Evolutionary conservation across 2,888 invertebrate species (phyloP), one percentile per base, ranked within the genome.

Genomic region (Rhingia rostrata): DNA sequence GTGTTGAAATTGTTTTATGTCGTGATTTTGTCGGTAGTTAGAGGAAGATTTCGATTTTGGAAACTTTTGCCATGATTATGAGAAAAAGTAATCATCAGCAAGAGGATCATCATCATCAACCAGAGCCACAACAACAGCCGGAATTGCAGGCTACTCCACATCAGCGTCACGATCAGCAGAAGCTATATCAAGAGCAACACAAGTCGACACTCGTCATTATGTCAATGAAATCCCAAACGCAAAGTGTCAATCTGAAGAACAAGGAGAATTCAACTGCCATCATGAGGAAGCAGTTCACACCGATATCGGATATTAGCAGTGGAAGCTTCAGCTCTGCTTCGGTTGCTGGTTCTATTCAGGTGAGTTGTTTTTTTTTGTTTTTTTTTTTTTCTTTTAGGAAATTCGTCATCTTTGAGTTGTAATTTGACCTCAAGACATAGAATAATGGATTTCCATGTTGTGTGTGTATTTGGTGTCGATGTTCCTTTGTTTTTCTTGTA

Each of bases 311-410:
- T 87, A 88, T 87, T 80, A 90, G 91, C 88, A 91, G 90, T 87
- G 90, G 89, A 69, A 91, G 91, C 87, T 91, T 91, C 86, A 91
- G 91, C 87, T 91, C 91, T 78, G 91, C 91, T 60, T 91, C 91
- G n/a, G 90, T 91, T 67, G 90, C 91, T 85, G 91, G 91, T 75
- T 91, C 91, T 78, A 90, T 91, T 86, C 91, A 91, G 91, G 91
- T 91, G 88, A 89, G 90, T 78, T 51, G 12, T 3, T 0, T 4
- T 43, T 51, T 51, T 32, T 35, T 37, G 2, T 30, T 22, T n/a
- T 4, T 10, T 22, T 7, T 37, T 22, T 39, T 9, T 22, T 64
- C 12, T 3, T 1, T 0, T 49, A 5, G 4, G 0, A 30, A 4
- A 4, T 45, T 10, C 5, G 45, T 45, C 10, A 45, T 3, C 10